phyloP scores from a whole-genome alignment of 1,140 invertebrate species.

The Aporrectodea caliginosa region DNA sequence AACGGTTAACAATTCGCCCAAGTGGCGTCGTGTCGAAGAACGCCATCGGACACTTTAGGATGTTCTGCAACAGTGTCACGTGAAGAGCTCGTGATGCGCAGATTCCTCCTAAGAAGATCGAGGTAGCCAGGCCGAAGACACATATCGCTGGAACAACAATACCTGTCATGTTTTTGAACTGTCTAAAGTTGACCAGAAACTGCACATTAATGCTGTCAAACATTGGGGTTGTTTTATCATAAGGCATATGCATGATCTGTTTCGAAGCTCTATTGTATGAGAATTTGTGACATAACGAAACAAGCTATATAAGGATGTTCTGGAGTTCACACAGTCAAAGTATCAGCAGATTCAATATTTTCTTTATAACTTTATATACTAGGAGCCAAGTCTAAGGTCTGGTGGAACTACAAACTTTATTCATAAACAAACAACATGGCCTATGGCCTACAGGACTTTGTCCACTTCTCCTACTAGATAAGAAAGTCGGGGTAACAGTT shows the following conservation, averaged over 20 bases:
- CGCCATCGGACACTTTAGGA: slow-evolving; percentile 65
- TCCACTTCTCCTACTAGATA: too few relatives aligned
- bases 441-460: too few relatives aligned
- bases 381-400: too few relatives aligned
- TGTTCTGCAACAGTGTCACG: slow-evolving; percentile 44
- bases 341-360: background rate
- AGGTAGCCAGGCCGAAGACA: background rate
- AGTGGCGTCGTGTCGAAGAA: slow-evolving; percentile 65
- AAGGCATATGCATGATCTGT: background rate
- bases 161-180: background rate
- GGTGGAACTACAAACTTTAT: too few relatives aligned
- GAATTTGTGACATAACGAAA: background rate
- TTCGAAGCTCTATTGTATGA: background rate
- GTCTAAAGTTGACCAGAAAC: background rate
- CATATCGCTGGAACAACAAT: background rate
- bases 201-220: background rate
- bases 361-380: background rate
- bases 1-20: slow-evolving; percentile 55
- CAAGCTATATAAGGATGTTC: background rate
- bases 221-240: background rate
- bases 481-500: too few relatives aligned
- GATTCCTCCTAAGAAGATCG: slow-evolving; percentile 24
- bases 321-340: too few relatives aligned
- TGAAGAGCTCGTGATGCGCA: slow-evolving; percentile 27
- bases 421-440: too few relatives aligned